Evolutionary conservation across 2,797 vertebrate genomes (phyloP).

Genomic region (Intellagama lesueurii): DNA sequence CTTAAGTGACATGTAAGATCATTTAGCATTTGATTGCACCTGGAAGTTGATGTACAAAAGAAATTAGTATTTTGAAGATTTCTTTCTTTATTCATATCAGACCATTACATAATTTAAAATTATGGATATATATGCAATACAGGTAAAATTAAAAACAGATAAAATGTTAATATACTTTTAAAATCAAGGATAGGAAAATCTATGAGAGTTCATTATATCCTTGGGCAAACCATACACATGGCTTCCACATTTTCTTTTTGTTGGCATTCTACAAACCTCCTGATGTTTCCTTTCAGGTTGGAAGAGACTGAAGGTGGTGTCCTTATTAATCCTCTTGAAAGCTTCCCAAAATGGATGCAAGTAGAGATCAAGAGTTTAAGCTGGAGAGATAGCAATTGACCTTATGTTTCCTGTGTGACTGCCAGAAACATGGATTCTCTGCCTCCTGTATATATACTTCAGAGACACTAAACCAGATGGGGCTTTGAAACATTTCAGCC

Average conservation of each 20-base stretch:
- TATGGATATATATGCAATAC: no score
- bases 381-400: not conserved
- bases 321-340: slow-evolving; percentile 9
- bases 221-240: no score
- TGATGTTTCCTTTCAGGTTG: not conserved
- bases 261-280: no score
- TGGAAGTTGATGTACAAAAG: not conserved
- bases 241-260: no score
- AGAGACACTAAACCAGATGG: slow-evolving; percentile 49
- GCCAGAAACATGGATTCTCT: slow-evolving; percentile 17
- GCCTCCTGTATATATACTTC: slow-evolving; percentile 34
- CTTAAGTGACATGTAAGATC: not conserved
- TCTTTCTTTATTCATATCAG: no score
- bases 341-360: not conserved
- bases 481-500: slow-evolving; percentile 29
- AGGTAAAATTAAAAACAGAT: no score
- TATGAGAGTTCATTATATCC: not conserved
- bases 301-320: not conserved
- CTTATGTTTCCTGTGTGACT: not conserved
- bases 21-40: not conserved
- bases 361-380: not conserved
- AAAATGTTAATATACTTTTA: no score
- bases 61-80: not conserved
- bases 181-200: no score
- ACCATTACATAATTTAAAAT: no score